Evolutionary conservation across 30 jellyfish, hydroid and myxozoan genomes (phyloP), one percentile per base, ranked within the genome.

Genomic region (Aurelia aurita complex sp. Pacific): DNA sequence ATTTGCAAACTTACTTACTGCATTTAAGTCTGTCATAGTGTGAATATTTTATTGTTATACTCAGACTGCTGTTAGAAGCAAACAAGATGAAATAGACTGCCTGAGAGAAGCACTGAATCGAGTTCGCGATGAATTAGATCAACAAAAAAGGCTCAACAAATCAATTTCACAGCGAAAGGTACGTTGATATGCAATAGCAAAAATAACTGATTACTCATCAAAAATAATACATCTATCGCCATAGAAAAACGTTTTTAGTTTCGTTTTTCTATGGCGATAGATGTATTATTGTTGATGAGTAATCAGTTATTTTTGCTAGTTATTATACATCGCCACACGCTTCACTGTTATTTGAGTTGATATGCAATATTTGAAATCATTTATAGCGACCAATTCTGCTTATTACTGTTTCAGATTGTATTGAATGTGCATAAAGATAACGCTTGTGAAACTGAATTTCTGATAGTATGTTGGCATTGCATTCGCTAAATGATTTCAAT

Each of bases 101-200:
- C 63, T 92, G 35, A 43, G 91, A 68, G 98, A 92, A 57, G 96
- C 98, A 5, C 72, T 92, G 80, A 79, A 72, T 35, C 55, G 92
- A 54, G 78, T 54, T 23, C 89, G 96, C 19, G 91, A 86, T 10
- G 98, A 92, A 75, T 73, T 92, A 68, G 96, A 92, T 71, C 89
- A 92, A 23, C 96, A 92, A 64, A 92, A 79, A 61, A 32, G 98
- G 40, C 42, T 92, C 84, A 86, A 81, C 42, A 85, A 66, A 50
- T 85, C 98, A n/a, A 11, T 85, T 10, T 52, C 90, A 57, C 96
- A 86, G 64, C 76, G 86, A 69, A 86, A 92, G 95, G 98, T 92
- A 33, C 13, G 82, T 13, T 42, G 53, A n/a, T 3, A 33, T 38
- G 29, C 40, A 32, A 33, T 9, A 40, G 16, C 17, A 15, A 17